Conservation (phyloP, 2,113 vertebrate species). For the Elaphurus davidianus region DNA sequence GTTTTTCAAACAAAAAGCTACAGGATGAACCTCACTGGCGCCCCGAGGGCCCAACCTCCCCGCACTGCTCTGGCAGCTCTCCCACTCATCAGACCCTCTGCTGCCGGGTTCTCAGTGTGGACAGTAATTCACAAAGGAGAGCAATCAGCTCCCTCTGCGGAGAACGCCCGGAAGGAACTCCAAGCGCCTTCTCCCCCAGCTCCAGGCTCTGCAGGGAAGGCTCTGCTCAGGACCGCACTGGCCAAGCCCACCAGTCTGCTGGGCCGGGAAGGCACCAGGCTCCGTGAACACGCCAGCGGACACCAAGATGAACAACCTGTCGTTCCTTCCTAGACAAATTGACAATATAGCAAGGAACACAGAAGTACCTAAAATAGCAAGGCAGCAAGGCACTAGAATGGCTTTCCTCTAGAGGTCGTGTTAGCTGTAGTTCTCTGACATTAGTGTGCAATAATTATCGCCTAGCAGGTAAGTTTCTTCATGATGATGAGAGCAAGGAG, state of each 20-base stretch:
- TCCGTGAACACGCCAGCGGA: not conserved
- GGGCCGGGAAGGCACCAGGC: not conserved
- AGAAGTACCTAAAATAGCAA: not conserved
- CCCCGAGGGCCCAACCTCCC: not conserved
- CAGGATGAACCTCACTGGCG: not conserved
- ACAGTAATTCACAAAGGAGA: constrained; percentile 53
- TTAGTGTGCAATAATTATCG: not conserved
- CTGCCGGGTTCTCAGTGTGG: not conserved
- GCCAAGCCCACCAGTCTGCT: not conserved
- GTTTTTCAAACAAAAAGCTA: constrained; percentile 1
- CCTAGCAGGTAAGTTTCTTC: not conserved
- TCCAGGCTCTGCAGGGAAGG: not conserved
- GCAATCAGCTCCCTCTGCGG: not conserved
- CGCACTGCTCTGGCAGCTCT: not conserved
- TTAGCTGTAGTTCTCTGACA: not conserved
- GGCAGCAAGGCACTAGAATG: not conserved
- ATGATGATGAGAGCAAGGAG: not conserved
- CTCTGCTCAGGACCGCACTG: not conserved
- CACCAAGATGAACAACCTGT: not conserved
- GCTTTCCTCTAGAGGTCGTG: not conserved
- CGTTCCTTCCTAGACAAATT: not conserved
- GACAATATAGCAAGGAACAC: not conserved
- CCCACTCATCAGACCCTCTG: not conserved
- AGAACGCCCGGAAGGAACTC: not conserved
- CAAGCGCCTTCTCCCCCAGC: not conserved